Evolutionary conservation across 2,888 invertebrate genomes (phyloP), one percentile per base, ranked within the genome.

Genomic region (Yponomeuta sedellus): DNA sequence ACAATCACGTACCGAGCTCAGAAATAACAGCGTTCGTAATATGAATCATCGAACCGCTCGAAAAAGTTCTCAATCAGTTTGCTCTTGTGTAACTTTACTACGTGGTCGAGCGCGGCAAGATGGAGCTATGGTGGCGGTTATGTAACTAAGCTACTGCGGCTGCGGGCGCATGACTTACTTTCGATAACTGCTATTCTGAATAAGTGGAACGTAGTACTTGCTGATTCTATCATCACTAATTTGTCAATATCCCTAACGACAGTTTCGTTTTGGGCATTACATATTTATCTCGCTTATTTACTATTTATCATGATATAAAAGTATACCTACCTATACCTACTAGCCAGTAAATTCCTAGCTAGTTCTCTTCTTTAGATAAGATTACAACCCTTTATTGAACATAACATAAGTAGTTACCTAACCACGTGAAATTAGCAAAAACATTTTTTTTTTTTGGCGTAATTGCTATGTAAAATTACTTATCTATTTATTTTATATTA

Each of bases 31-130:
- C 39, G 12, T 28, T 16, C n/a, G 61, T 66, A 66, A 66, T 59
- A 44, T 66, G 64, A 61, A 61, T 61, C 52, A 64, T 34, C 28
- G 34, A 25, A 39, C 64, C 22, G 64, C 39, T 56, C 19, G 44
- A 66, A 66, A n/a, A 25, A 25, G 56, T 64, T 22, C 28, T 28
- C 39, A 59, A 40, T 65, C 65, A 20, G 57, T 59, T 16, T n/a
- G 20, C 61, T 61, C 81, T 90, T 88, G 88, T 87, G 86, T 85
- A 88, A 89, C 84, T 72, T 40, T 69, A 70, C 77, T 82, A 90
- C 90, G 90, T 90, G 90, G 88, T 88, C 82, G 78, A 86, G 85
- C 80, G 72, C 86, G 78, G 75, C 39, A 52, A 52, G 44, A 52
- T 52, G 12, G 44, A 52, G 44, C 44, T 52, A 52, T 16, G 44